Conservation (phyloP, 2,113 vertebrate genomes). For the Pampusana beccarii region DNA sequence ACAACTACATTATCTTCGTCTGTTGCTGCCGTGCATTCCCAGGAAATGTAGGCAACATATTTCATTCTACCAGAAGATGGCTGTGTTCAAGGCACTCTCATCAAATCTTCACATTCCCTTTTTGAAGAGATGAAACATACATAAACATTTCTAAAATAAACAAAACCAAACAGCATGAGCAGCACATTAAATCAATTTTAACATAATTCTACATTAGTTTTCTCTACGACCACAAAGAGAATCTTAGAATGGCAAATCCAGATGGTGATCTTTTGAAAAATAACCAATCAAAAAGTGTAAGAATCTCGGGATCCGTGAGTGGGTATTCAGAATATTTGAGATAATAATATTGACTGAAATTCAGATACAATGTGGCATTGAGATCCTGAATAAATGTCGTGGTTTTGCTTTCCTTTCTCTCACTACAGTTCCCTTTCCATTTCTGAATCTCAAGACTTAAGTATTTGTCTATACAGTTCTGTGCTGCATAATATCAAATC, state of each 20-base stretch:
- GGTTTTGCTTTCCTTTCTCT: background rate
- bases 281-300: background rate
- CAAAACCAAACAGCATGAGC: background rate
- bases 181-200: background rate
- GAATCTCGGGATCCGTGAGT: background rate
- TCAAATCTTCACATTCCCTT: background rate
- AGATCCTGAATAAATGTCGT: background rate
- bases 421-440: background rate
- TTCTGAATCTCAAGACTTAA: background rate
- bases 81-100: background rate
- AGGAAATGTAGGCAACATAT: background rate
- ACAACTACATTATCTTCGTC: background rate
- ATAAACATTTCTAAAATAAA: conserved; percentile 9
- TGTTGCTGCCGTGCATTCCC: background rate
- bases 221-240: background rate
- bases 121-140: background rate
- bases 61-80: background rate
- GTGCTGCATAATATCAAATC: background rate
- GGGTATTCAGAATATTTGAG: background rate
- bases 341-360: background rate
- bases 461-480: background rate
- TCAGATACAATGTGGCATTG: background rate
- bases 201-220: background rate
- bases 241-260: background rate
- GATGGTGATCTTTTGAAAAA: background rate